phyloP scores from a whole-genome alignment of 1,140 invertebrate species.

The Scaptodrosophila lebanonensis region DNA sequence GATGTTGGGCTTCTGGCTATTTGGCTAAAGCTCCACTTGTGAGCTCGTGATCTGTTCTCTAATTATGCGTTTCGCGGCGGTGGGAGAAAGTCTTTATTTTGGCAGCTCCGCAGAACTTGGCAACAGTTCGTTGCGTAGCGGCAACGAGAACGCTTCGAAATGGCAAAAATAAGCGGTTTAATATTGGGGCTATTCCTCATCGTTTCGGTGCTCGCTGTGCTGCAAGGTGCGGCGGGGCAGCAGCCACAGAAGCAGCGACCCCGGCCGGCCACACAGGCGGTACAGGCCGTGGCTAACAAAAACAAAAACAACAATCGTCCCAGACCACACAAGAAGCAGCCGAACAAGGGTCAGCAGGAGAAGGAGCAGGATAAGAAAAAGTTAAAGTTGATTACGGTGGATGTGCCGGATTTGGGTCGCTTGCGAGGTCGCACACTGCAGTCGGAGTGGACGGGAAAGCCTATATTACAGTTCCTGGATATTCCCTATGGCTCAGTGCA shows the following conservation, averaged over 20 bases:
- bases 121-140: conserved; percentile 32
- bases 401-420: conserved; percentile 55
- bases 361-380: conserved; percentile 4
- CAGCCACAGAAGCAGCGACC: conserved; percentile 31
- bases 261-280: neutral
- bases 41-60: conserved; percentile 54
- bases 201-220: conserved; percentile 26
- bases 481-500: conserved; percentile 65
- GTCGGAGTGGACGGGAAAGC: conserved; percentile 62
- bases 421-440: conserved; percentile 51
- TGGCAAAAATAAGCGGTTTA: conserved; percentile 43
- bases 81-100: conserved; percentile 59
- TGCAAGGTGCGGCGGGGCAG: conserved; percentile 28
- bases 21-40: too few species aligned
- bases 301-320: conserved; percentile 39
- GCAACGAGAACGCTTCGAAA: conserved; percentile 20
- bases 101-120: neutral
- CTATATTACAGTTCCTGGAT: conserved; percentile 65
- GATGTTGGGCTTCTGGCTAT: too few species aligned
- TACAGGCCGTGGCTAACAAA: conserved; percentile 3
- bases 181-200: conserved; percentile 38
- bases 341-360: conserved; percentile 2
- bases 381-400: conserved; percentile 29
- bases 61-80: conserved; percentile 2
- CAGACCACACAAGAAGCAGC: conserved; percentile 26